These are phyloP conservation scores for Drosophila equinoxialis DNA, from an alignment of 1,140 invertebrate genomes.

Conservation along the genomic window DNA sequence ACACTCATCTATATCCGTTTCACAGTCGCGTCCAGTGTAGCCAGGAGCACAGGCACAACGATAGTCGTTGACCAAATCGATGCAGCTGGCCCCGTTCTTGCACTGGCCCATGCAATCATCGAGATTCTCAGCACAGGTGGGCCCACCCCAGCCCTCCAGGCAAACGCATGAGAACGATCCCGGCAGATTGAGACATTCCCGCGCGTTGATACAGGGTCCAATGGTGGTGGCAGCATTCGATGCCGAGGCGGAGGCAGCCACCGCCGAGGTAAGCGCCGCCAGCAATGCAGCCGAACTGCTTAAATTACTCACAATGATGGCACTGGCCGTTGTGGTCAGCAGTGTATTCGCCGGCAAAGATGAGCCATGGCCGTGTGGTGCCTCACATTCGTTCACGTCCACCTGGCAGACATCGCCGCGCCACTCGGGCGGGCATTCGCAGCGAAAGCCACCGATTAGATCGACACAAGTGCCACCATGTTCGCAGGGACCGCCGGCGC, in stretches of 20 bases:
- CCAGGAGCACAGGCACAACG: conserved; percentile 90
- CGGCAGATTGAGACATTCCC: conserved; percentile 90
- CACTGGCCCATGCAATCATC: conserved; percentile 94
- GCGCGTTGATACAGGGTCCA: conserved; percentile 91
- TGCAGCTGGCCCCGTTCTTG: conserved; percentile 89
- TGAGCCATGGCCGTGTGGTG: conserved; percentile 65
- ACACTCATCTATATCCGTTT: conserved; percentile 88
- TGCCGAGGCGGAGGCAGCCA: conserved; percentile 93
- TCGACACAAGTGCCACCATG: conserved; percentile 94
- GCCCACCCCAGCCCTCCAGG: conserved; percentile 92
- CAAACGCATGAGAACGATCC: conserved; percentile 93
- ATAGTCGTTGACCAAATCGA: conserved; percentile 92
- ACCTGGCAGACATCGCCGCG: conserved; percentile 91
- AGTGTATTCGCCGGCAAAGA: conserved; percentile 47
- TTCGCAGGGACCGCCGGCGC: conserved; percentile 91
- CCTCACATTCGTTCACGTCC: conserved; percentile 87
- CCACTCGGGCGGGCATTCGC: conserved; percentile 92
- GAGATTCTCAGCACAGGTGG: conserved; percentile 94
- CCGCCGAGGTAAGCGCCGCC: conserved; percentile 92
- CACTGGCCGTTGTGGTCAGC: conserved; percentile 83
- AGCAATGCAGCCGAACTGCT: conserved; percentile 88
- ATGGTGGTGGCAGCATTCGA: conserved; percentile 70
- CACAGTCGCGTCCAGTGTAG: conserved; percentile 89
- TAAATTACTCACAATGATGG: conserved; percentile 66
- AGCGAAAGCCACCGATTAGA: conserved; percentile 89